Percentiles rank a stretch among this genome's conserved stretches.
phyloP scores from a whole-genome alignment of 2,113 vertebrate species.

The Epinephelus moara region DNA sequence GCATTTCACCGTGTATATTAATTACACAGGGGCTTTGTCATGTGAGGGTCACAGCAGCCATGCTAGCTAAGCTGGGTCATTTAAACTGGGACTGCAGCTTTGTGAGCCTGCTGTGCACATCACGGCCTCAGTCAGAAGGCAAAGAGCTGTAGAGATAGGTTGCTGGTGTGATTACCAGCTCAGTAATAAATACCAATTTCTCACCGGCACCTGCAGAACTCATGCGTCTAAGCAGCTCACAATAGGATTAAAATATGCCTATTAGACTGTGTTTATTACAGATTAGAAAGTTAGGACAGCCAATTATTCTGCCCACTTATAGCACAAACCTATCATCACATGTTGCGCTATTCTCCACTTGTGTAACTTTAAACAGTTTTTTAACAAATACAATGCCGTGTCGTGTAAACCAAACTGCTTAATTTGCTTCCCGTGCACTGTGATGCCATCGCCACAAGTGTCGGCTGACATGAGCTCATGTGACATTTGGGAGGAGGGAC shows the following conservation, averaged over 20 bases:
- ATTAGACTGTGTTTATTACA: constrained; percentile 73
- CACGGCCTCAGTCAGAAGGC: constrained; percentile 81
- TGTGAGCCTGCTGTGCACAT: constrained; percentile 90
- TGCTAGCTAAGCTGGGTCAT: constrained; percentile 92
- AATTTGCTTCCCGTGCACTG: constrained; percentile 33
- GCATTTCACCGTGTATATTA: constrained; percentile 97
- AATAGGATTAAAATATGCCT: constrained; percentile 74
- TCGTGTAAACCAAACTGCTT: constrained; percentile 28
- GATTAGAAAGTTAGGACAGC: constrained; percentile 68
- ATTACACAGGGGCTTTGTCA: constrained; percentile 94
- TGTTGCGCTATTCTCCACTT: neutral
- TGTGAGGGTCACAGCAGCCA: constrained; percentile 89
- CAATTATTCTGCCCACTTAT: constrained; percentile 44
- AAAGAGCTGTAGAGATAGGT: constrained; percentile 84
- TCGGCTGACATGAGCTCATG: constrained; percentile 67
- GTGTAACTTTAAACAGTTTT: constrained; percentile 9
- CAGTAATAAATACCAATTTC: constrained; percentile 86
- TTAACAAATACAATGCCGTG: neutral
- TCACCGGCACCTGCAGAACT: constrained; percentile 84
- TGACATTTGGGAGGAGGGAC: constrained; percentile 75
- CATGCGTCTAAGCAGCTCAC: constrained; percentile 60
- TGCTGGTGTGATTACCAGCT: constrained; percentile 87
- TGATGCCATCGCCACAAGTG: constrained; percentile 46
- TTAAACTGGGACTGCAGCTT: constrained; percentile 88
- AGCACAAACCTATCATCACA: neutral